Percentiles rank a stretch among this genome's conserved stretches.
Evolutionary conservation across 1,140 invertebrate genomes (phyloP).

Genomic region (Trichonephila clavipes): DNA sequence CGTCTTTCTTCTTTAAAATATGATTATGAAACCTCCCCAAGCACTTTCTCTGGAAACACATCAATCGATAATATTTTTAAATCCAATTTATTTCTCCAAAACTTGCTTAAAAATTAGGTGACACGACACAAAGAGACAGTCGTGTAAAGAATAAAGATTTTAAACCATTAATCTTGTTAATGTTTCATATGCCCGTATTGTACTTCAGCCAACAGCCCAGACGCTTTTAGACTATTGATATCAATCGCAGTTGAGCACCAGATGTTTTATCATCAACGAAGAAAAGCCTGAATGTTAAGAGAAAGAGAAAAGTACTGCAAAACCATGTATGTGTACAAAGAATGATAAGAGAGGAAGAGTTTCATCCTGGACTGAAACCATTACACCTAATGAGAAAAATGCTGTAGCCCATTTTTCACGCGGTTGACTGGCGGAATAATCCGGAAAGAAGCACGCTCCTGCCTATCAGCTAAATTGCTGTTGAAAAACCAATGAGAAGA

Average conservation of each 20-base stretch:
- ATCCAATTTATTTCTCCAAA: no score
- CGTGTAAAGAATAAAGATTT: not conserved
- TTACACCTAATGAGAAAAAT: slow-evolving; percentile 30
- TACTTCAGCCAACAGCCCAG: slow-evolving; percentile 1
- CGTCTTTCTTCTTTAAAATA: no score
- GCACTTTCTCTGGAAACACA: no score
- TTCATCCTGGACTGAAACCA: not conserved
- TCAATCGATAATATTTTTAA: no score
- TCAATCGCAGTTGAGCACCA: not conserved
- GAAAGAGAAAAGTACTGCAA: not conserved
- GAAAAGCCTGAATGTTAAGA: not conserved
- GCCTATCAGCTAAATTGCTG: no score
- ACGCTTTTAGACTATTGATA: not conserved
- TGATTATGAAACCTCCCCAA: no score
- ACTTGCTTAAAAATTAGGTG: no score
- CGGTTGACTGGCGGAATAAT: not conserved
- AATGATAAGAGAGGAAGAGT: not conserved
- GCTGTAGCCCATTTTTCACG: not conserved
- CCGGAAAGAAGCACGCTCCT: not conserved
- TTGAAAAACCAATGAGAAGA: no score
- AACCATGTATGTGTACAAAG: slow-evolving; percentile 14
- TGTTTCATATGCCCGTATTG: not conserved
- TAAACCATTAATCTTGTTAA: not conserved
- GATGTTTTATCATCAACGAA: not conserved
- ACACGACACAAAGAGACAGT: not conserved